A percentile compares a stretch with the other conserved stretches of the same genome.
Evolutionary conservation across 2,113 vertebrate genomes (phyloP).

Genomic region (Zosterops pallidus): DNA sequence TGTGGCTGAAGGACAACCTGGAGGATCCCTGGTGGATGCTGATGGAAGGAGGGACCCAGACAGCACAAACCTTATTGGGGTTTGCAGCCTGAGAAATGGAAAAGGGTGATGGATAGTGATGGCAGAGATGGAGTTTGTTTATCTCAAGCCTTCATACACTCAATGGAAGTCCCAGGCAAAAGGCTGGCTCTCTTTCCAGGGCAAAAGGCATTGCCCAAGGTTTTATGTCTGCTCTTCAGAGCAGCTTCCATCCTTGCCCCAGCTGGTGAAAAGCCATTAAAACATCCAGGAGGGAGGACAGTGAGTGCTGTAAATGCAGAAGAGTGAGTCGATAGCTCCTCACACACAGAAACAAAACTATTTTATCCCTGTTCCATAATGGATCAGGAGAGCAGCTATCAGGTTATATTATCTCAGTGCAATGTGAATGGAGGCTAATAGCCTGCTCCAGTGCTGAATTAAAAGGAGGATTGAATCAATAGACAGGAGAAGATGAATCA

Average conservation of each 20-base stretch:
- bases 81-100: neutral
- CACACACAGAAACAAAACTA: slow-evolving; percentile 17
- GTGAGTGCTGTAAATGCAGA: neutral
- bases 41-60: neutral
- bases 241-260: neutral
- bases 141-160: neutral
- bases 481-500: slow-evolving; percentile 38
- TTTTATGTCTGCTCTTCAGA: neutral
- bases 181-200: neutral
- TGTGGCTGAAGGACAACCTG: neutral
- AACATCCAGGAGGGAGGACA: neutral
- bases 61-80: neutral
- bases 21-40: fast-evolving
- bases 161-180: neutral
- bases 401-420: slow-evolving; percentile 4
- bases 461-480: slow-evolving; percentile 46
- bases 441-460: slow-evolving; percentile 37
- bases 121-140: neutral
- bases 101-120: neutral
- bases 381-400: slow-evolving; percentile 47
- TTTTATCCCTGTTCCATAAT: neutral
- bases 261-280: neutral
- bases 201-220: neutral
- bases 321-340: slow-evolving; percentile 8
- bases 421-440: slow-evolving; percentile 42